Evolutionary conservation across 1,140 invertebrate species (phyloP).

Genomic region (Drosophila asahinai): DNA sequence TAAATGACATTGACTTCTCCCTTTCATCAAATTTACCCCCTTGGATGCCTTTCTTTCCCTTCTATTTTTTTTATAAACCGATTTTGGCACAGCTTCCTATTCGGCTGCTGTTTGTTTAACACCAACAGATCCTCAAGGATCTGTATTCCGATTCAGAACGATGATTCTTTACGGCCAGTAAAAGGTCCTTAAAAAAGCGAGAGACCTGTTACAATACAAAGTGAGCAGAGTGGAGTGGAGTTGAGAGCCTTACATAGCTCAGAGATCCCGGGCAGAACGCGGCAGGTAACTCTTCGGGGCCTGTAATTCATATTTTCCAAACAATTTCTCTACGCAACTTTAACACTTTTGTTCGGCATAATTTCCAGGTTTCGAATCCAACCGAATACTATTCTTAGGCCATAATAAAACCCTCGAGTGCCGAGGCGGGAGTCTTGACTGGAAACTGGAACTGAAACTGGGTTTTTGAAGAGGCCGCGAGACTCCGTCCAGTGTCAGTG

Average conservation of each 20-base stretch:
- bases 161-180: slow-evolving; percentile 43
- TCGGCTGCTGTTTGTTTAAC: slow-evolving; percentile 61
- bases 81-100: slow-evolving; percentile 52
- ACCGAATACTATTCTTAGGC: slow-evolving; percentile 30
- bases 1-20: slow-evolving; percentile 19
- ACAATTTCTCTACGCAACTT: slow-evolving; percentile 67
- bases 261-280: slow-evolving; percentile 40
- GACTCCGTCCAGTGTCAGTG: slow-evolving; percentile 11
- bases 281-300: slow-evolving; percentile 62
- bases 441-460: not conserved
- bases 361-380: slow-evolving; percentile 46
- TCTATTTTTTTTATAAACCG: not conserved
- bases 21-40: slow-evolving; percentile 24
- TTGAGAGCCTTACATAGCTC: no score
- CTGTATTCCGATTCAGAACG: slow-evolving; percentile 27
- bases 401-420: slow-evolving; percentile 47
- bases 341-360: slow-evolving; percentile 64
- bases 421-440: slow-evolving; percentile 44
- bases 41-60: slow-evolving; percentile 14
- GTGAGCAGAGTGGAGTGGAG: not conserved
- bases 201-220: slow-evolving; percentile 49
- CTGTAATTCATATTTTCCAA: slow-evolving; percentile 66
- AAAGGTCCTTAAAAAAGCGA: slow-evolving; percentile 33
- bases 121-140: slow-evolving; percentile 40
- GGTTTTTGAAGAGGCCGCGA: slow-evolving; percentile 66